Conservation (phyloP, 2,888 invertebrate species). For the Entomobrya proxima region DNA sequence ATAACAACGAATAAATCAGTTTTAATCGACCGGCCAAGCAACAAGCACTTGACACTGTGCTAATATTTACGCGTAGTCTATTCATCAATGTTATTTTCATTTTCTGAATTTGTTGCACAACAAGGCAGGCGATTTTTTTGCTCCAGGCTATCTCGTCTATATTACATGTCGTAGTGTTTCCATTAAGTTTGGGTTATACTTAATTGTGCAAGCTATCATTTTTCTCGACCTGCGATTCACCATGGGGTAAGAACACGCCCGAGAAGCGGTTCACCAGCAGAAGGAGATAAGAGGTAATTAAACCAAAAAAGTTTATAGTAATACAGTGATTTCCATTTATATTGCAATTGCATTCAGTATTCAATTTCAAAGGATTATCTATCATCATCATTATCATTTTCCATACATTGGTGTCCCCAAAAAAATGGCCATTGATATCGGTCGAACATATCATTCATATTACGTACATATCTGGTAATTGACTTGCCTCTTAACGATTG, state of each 20-base stretch:
- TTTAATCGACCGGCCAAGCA: not conserved
- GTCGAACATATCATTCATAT: too few species aligned
- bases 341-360: too few species aligned
- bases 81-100: too few species aligned
- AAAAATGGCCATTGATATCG: too few species aligned
- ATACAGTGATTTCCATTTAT: too few species aligned
- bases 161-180: not conserved
- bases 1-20: not conserved
- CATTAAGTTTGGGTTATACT: not conserved
- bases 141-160: not conserved
- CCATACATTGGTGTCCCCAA: too few species aligned
- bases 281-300: constrained; percentile 22
- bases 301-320: too few species aligned
- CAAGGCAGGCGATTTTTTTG: too few species aligned
- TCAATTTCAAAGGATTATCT: not conserved
- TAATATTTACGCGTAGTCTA: not conserved
- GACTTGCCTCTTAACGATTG: not conserved
- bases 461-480: too few species aligned
- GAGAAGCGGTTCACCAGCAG: not conserved
- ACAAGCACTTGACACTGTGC: not conserved
- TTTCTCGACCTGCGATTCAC: constrained; percentile 38
- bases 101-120: too few species aligned
- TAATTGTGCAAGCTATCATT: not conserved
- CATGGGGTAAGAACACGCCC: constrained; percentile 44
- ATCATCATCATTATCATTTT: too few species aligned